phyloP scores from a whole-genome alignment of 2,113 vertebrate genomes.

The Chaetura pelagica region DNA sequence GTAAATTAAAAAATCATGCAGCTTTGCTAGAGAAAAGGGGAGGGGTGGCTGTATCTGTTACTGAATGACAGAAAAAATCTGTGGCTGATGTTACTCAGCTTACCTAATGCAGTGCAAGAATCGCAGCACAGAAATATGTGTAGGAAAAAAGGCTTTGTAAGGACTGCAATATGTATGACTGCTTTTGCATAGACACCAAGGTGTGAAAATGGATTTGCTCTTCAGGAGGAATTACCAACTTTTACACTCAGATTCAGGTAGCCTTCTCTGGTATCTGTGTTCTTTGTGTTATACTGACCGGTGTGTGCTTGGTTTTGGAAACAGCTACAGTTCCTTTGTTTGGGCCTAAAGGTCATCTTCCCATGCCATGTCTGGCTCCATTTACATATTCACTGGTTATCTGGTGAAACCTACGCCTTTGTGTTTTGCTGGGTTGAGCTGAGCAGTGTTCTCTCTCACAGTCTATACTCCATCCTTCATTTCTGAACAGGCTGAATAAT shows the following conservation, averaged over 20 bases:
- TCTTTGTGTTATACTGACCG: background rate
- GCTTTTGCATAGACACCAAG: background rate
- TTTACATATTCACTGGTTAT: slow-evolving; percentile 16
- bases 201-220: background rate
- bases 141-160: background rate
- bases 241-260: background rate
- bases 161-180: background rate
- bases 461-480: background rate
- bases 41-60: background rate
- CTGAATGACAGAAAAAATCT: background rate
- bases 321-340: background rate
- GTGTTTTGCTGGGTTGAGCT: background rate
- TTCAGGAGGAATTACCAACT: background rate
- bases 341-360: slow-evolving; percentile 6
- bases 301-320: background rate
- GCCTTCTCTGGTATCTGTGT: background rate
- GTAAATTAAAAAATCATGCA: background rate
- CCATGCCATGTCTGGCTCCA: background rate
- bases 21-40: background rate
- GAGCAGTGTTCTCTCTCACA: background rate
- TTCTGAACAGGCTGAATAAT: slow-evolving; percentile 31
- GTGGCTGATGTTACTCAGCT: background rate
- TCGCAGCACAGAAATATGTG: background rate
- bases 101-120: background rate
- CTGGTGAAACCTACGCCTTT: slow-evolving; percentile 5